Conservation (phyloP, 2,797 vertebrate species). For the Uromys caudimaculatus region DNA sequence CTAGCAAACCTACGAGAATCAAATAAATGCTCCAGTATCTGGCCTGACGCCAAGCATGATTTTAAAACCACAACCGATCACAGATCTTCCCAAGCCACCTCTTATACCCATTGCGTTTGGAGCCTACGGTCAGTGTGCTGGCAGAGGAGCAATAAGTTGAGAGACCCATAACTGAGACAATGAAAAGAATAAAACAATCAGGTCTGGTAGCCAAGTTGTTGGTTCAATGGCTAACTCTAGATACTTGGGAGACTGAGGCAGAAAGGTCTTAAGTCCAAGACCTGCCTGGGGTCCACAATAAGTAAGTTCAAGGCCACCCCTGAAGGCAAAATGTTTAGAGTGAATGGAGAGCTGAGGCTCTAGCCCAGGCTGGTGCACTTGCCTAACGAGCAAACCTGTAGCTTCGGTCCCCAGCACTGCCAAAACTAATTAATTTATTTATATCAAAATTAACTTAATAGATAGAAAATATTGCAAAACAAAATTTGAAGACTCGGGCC, state of each 20-base stretch:
- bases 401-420: background rate
- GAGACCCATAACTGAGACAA: background rate
- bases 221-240: background rate
- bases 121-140: background rate
- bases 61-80: background rate
- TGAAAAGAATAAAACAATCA: background rate
- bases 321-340: background rate
- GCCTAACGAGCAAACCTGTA: background rate
- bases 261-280: background rate
- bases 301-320: background rate
- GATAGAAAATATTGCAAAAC: background rate
- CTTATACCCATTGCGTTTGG: background rate
- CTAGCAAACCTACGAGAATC: conserved; percentile 40
- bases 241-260: background rate
- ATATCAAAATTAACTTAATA: background rate
- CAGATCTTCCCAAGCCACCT: background rate
- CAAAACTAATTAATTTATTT: background rate
- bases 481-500: background rate
- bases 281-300: background rate
- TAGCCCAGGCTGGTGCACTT: background rate
- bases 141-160: background rate
- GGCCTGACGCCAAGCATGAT: conserved; percentile 1
- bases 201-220: background rate
- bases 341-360: background rate
- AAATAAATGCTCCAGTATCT: conserved; percentile 28